Conservation (phyloP, 2,888 invertebrate genomes). For the Leucophenga maculata region DNA sequence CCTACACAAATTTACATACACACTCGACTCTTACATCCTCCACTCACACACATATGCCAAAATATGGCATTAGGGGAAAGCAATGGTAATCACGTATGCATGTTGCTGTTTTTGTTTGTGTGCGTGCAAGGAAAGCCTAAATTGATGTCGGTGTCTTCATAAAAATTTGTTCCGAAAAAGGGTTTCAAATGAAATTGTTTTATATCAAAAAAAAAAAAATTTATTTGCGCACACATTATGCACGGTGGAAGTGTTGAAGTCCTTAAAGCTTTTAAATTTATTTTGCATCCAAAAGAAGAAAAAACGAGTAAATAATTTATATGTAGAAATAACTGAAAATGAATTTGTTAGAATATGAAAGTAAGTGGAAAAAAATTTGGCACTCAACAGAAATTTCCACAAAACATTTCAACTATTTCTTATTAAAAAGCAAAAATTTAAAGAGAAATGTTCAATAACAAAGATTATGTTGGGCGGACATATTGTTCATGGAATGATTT, state of each 20-base stretch:
- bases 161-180: slow-evolving; percentile 15
- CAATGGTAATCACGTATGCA: slow-evolving; percentile 18
- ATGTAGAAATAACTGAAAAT: not conserved
- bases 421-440: no score
- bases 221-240: no score
- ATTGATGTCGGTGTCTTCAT: slow-evolving; percentile 14
- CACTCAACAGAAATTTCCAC: no score
- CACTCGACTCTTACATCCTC: no score
- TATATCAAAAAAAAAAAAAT: no score
- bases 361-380: no score
- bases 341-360: not conserved
- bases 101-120: not conserved
- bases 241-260: no score
- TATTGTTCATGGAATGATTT: no score
- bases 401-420: no score
- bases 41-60: not conserved
- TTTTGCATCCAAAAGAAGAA: not conserved
- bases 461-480: no score
- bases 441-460: no score
- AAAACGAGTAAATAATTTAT: not conserved
- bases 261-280: no score
- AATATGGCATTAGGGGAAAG: not conserved
- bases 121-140: not conserved
- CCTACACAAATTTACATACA: not conserved
- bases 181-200: slow-evolving; percentile 13